phyloP scores from a whole-genome alignment of 2,797 vertebrate species.

The Pelodytes ibericus region DNA sequence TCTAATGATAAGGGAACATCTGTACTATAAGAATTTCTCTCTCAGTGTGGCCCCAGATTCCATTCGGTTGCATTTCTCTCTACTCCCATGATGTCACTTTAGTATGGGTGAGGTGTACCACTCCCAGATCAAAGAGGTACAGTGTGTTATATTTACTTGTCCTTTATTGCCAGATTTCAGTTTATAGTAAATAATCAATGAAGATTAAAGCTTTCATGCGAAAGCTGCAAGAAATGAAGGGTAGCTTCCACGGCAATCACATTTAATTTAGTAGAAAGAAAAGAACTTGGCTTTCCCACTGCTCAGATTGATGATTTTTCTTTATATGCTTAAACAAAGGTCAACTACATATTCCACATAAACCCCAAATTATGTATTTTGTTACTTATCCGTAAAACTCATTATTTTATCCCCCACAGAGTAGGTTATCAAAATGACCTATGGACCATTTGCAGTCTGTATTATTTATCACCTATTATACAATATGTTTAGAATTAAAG shows the following conservation, averaged over 20 bases:
- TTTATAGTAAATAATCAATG: background rate
- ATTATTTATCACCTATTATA: background rate
- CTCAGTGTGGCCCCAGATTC: background rate
- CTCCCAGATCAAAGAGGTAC: constrained; percentile 1
- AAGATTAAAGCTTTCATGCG: background rate
- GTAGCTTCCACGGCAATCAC: background rate
- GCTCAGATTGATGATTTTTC: background rate
- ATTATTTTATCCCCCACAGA: background rate
- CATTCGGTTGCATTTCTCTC: background rate
- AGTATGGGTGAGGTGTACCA: background rate
- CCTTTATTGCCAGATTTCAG: background rate
- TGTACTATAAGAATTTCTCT: no score
- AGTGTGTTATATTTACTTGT: background rate
- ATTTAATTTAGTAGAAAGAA: background rate
- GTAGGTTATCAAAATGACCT: background rate
- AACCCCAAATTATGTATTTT: background rate
- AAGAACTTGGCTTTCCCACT: background rate
- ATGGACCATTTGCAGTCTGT: background rate
- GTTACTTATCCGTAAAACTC: background rate
- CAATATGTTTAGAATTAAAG: background rate
- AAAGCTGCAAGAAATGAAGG: background rate
- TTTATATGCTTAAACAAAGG: background rate
- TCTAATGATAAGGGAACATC: no score
- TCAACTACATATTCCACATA: background rate
- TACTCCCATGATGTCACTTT: constrained; percentile 3